A percentile compares a stretch with the other conserved stretches of the same genome.
phyloP scores from a whole-genome alignment of 2,888 invertebrate genomes.

The Phalangium opilio region DNA sequence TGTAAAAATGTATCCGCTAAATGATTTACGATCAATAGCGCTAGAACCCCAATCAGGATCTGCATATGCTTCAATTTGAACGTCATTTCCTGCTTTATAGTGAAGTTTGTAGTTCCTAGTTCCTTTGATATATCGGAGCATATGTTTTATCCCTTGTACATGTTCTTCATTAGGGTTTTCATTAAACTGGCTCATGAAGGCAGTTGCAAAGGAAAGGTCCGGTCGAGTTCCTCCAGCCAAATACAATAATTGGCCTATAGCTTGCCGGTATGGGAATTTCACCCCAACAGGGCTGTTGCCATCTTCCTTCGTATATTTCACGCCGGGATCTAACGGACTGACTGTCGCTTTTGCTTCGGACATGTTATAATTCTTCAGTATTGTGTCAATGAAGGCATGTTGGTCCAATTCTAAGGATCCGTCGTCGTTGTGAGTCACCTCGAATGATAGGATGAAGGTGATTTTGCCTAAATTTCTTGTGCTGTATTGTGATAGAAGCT shows the following conservation, averaged over 20 bases:
- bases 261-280: slow-evolving; percentile 6
- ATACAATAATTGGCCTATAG: slow-evolving; percentile 6
- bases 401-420: slow-evolving; percentile 4
- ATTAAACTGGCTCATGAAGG: slow-evolving; percentile 6
- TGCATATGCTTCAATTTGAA: neutral
- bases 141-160: slow-evolving; percentile 4
- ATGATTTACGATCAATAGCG: slow-evolving; percentile 24
- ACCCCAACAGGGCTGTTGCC: too few relatives aligned
- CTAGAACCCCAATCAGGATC: slow-evolving; percentile 3
- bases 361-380: slow-evolving; percentile 7
- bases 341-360: too few relatives aligned
- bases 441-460: slow-evolving; percentile 1
- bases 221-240: slow-evolving; percentile 5
- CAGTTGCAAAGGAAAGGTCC: slow-evolving; percentile 3
- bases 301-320: slow-evolving; percentile 1
- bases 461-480: slow-evolving; percentile 1
- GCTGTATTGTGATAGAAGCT: slow-evolving; percentile 1
- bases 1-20: too few relatives aligned
- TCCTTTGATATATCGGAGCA: slow-evolving; percentile 7
- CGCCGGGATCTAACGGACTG: slow-evolving; percentile 2
- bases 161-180: slow-evolving; percentile 2
- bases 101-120: slow-evolving; percentile 1
- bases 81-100: slow-evolving; percentile 3
- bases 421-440: neutral
- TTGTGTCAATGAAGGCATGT: slow-evolving; percentile 1